phyloP scores from a whole-genome alignment of 2,888 invertebrate genomes.

The Scaptomyza flava region DNA sequence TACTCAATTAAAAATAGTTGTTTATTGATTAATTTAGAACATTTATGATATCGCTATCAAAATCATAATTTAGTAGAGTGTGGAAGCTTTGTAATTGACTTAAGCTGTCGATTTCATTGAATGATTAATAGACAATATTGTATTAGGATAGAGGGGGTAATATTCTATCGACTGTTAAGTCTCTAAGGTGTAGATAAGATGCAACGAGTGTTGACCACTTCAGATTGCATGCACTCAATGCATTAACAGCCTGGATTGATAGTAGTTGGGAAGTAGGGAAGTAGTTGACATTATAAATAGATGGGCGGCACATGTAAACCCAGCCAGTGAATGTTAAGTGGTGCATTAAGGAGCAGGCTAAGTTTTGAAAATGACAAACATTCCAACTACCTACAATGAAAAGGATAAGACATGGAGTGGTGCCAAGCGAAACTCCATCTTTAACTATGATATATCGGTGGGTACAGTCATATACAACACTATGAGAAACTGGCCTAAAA shows the following conservation, averaged over 20 bases:
- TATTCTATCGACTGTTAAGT: slow-evolving; percentile 24
- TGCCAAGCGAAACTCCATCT: slow-evolving; percentile 50
- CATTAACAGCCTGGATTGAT: slow-evolving; percentile 25
- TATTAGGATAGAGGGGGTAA: slow-evolving; percentile 1
- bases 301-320: slow-evolving; percentile 18
- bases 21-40: not conserved
- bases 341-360: not conserved
- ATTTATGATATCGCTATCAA: not conserved
- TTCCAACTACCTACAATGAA: slow-evolving; percentile 58
- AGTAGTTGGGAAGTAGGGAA: slow-evolving; percentile 1
- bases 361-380: slow-evolving; percentile 43
- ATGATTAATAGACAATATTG: slow-evolving; percentile 8
- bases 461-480: slow-evolving; percentile 60
- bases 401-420: slow-evolving; percentile 70
- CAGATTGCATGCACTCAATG: slow-evolving; percentile 53
- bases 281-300: slow-evolving; percentile 54
- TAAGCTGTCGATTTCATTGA: not conserved
- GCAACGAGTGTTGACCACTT: slow-evolving; percentile 45
- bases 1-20: not conserved
- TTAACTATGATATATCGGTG: slow-evolving; percentile 59
- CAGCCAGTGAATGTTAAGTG: slow-evolving; percentile 4
- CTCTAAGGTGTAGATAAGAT: slow-evolving; percentile 47
- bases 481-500: slow-evolving; percentile 73
- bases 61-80: not conserved
- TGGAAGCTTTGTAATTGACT: not conserved